Base-by-base conservation (phyloP, 2,888 invertebrate species). In the Drosophila kuntzei region DNA sequence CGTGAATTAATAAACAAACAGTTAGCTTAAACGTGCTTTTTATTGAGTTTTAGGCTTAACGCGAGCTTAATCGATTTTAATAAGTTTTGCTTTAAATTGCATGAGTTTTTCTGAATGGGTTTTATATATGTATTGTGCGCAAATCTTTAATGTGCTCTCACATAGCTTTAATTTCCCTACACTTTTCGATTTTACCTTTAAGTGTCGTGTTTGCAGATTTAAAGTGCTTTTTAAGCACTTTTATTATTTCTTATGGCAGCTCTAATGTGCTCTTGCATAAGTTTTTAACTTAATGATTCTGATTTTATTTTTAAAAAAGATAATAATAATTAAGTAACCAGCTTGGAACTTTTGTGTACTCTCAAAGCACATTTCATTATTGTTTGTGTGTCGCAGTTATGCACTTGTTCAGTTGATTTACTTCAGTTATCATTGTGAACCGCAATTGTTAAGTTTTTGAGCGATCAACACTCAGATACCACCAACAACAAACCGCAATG, bases 391-490 rank as follows among this genome's bases (percentile, higher is more conserved):
- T 37, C 7, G 36, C 36, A 36, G 2, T n/a, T 1, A 22, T 47
- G 20, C 60, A 65, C 61, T 54, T 65, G 65, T 34, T 27, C 1
- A 14, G 3, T 2, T 9, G 0, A 44, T 22, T 16, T 11, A 14
- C 20, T 29, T 22, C 11, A 22, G 11, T 16, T 43, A 51, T 36
- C 8, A 37, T 47, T 57, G 39, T 34, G 41, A 47, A 39, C 37
- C 39, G n/a, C 39, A 49, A 49, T 43, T 43, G 46, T 47, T 57
- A 6, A 7, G 14, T 11, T 12, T 29, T 12, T n/a, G 27, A 63
- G 41, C 44, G 34, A 63, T 57, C 49, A 50, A 50, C 41, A 49
- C 32, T 14, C 37, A 18, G 18, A n/a, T 27, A 36, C 7, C 11
- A 8, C 27, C 2, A 18, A 14, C 16, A 16, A 37, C 25, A 29